Conservation (phyloP, 2,797 vertebrate genomes). For the Paguma larvata region DNA sequence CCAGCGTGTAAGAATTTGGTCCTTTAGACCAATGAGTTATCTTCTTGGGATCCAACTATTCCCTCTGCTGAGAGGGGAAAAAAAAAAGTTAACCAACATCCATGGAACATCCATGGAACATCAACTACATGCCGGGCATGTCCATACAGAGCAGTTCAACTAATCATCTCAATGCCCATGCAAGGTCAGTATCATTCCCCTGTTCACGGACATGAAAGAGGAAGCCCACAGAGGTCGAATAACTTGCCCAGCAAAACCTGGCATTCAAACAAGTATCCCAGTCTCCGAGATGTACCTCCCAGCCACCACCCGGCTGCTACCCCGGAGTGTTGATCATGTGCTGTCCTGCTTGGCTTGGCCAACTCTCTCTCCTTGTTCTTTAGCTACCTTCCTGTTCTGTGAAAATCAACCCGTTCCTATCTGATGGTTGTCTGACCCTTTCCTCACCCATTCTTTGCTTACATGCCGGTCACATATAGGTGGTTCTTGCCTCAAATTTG, state of each 20-base stretch:
- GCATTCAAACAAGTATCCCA: background rate
- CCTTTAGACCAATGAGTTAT: background rate
- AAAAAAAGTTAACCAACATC: background rate
- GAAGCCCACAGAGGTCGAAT: background rate
- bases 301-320: rapidly evolving
- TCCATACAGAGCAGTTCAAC: background rate
- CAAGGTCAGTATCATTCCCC: background rate
- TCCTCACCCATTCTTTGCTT: background rate
- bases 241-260: background rate
- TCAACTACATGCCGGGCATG: background rate
- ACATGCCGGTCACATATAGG: too few relatives aligned
- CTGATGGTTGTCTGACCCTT: background rate
- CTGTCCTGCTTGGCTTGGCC: background rate
- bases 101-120: background rate
- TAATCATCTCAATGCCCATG: rapidly evolving
- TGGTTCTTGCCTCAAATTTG: background rate
- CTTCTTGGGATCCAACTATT: background rate
- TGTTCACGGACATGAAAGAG: rapidly evolving
- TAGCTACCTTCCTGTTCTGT: background rate
- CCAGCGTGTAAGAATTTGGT: background rate
- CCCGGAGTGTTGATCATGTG: rapidly evolving
- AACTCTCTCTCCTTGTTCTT: background rate
- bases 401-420: background rate
- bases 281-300: rapidly evolving
- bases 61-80: background rate